phyloP scores from a whole-genome alignment of 37 sponge, comb jelly and placozoan genomes.

The Dysidea cf. avara region DNA sequence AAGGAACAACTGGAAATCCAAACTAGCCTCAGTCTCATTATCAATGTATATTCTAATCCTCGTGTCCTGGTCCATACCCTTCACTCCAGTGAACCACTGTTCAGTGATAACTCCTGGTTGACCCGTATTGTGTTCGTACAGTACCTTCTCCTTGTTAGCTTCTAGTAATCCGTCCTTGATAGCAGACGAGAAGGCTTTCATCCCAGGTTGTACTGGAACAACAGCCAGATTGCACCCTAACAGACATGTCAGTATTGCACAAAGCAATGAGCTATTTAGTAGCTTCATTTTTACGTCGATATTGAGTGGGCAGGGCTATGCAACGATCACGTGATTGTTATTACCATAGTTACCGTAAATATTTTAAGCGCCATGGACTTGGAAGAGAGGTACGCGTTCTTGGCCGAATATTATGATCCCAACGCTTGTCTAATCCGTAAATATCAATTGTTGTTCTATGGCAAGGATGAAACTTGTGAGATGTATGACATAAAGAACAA shows the following conservation, averaged over 20 bases:
- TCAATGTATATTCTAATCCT: constrained; percentile 77
- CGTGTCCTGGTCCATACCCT: constrained; percentile 51
- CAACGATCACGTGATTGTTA: background rate
- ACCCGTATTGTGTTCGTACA: constrained; percentile 52
- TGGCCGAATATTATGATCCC: constrained; percentile 94
- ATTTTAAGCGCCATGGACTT: constrained; percentile 4
- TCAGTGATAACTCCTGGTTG: constrained; percentile 75
- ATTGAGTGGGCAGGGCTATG: background rate
- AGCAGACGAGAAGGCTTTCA: constrained; percentile 70
- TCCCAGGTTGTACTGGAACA: constrained; percentile 39
- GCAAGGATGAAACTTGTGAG: constrained; percentile 77
- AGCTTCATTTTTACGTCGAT: background rate
- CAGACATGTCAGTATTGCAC: background rate
- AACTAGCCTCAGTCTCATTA: constrained; percentile 51
- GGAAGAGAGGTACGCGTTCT: constrained; percentile 84
- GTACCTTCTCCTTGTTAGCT: constrained; percentile 45
- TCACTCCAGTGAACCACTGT: constrained; percentile 71
- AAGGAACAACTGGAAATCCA: constrained; percentile 63
- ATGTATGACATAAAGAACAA: constrained; percentile 91
- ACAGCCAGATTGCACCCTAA: too few relatives aligned
- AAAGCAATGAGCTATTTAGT: background rate
- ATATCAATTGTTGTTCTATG: constrained; percentile 89
- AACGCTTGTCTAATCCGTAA: constrained; percentile 82
- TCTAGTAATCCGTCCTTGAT: constrained; percentile 59
- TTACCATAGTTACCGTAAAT: background rate